Evolutionary conservation across 2,888 invertebrate genomes (phyloP).

Genomic region (Crioceris asparagi): DNA sequence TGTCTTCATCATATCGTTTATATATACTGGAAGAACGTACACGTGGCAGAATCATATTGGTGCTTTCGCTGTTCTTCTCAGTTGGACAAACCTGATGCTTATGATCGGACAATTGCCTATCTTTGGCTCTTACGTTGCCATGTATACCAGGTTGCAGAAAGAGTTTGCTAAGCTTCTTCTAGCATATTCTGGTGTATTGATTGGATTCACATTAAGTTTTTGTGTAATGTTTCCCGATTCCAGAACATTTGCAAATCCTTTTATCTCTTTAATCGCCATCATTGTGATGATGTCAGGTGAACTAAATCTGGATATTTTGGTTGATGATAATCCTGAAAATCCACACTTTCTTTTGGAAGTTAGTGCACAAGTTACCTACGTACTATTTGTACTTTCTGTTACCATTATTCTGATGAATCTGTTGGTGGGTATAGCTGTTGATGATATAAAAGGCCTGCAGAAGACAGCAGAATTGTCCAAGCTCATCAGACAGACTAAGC

Average conservation of each 20-base stretch:
- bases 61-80: slow-evolving; percentile 73
- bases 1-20: slow-evolving; percentile 72
- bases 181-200: slow-evolving; percentile 74
- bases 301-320: slow-evolving; percentile 62
- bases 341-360: slow-evolving; percentile 66
- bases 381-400: slow-evolving; percentile 69
- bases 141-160: slow-evolving; percentile 72
- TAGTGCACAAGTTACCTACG: slow-evolving; percentile 72
- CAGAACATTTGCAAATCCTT: slow-evolving; percentile 71
- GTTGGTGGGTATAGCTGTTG: slow-evolving; percentile 76
- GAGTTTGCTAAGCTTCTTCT: slow-evolving; percentile 76
- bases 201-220: slow-evolving; percentile 80
- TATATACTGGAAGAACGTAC: slow-evolving; percentile 65
- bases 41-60: slow-evolving; percentile 82
- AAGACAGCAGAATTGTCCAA: slow-evolving; percentile 78
- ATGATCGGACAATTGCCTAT: slow-evolving; percentile 83
- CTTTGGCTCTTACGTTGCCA: slow-evolving; percentile 82
- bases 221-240: slow-evolving; percentile 79
- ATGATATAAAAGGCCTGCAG: slow-evolving; percentile 75
- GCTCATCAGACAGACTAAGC: slow-evolving; percentile 71
- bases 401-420: slow-evolving; percentile 80
- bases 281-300: slow-evolving; percentile 86
- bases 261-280: slow-evolving; percentile 74
- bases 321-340: slow-evolving; percentile 65
- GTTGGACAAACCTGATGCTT: slow-evolving; percentile 81